These are phyloP conservation scores for Tachyglossus aculeatus DNA, from an alignment of 2,797 vertebrate genomes.

Conservation along the genomic window DNA sequence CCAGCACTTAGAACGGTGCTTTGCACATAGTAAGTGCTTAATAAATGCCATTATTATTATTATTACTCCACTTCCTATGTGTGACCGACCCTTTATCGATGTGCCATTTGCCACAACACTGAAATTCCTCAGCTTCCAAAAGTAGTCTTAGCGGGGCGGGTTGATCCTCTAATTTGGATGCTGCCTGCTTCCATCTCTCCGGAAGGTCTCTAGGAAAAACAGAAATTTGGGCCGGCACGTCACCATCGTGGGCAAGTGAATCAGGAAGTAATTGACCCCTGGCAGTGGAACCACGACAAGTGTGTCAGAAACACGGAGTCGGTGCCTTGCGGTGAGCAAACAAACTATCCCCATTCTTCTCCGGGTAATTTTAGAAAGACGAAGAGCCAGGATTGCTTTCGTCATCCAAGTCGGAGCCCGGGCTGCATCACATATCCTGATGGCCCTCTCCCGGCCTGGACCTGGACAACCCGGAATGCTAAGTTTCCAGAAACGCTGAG, in stretches of 20 bases:
- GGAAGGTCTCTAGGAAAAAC: slow-evolving; percentile 38
- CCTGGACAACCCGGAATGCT: slow-evolving; percentile 13
- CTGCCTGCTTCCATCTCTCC: slow-evolving; percentile 25
- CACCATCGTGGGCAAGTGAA: slow-evolving; percentile 15
- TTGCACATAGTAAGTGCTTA: too few species aligned
- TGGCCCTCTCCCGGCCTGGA: not conserved
- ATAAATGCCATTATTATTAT: too few species aligned
- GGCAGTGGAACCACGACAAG: slow-evolving; percentile 25
- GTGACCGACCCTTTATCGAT: not conserved
- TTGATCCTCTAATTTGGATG: slow-evolving; percentile 28
- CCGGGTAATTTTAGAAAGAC: slow-evolving; percentile 54
- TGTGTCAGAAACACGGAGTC: slow-evolving; percentile 34
- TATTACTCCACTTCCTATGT: too few species aligned
- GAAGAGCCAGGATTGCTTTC: slow-evolving; percentile 31
- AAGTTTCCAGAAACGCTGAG: slow-evolving; percentile 13
- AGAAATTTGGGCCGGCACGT: slow-evolving; percentile 9
- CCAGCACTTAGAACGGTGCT: too few species aligned
- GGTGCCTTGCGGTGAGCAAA: slow-evolving; percentile 11
- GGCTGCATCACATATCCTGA: slow-evolving; percentile 24
- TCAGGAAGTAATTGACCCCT: slow-evolving; percentile 51
- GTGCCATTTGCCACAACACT: not conserved
- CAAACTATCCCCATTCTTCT: slow-evolving; percentile 48
- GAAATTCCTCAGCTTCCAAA: slow-evolving; percentile 26
- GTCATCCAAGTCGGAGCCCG: slow-evolving; percentile 14
- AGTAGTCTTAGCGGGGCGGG: not conserved